These are phyloP conservation scores for Cyanoderma ruficeps DNA, from an alignment of 2,113 vertebrate genomes.

Conservation along the genomic window DNA sequence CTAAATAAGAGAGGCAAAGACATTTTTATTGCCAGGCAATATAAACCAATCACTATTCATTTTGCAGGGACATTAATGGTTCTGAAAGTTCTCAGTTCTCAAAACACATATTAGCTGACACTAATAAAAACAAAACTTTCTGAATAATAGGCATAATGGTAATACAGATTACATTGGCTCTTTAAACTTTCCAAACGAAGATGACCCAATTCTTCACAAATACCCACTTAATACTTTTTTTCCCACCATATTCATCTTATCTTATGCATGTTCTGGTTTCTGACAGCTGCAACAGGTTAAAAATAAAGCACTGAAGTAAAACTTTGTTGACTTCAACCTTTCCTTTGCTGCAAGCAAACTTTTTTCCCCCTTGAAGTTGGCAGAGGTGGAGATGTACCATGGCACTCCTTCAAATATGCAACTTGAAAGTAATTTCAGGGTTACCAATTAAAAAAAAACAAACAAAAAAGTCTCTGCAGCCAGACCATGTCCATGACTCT, in stretches of 20 bases:
- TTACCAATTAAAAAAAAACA: not conserved
- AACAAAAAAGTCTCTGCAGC: not conserved
- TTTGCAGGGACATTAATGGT: not conserved
- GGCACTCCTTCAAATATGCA: not conserved
- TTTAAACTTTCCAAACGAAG: not conserved
- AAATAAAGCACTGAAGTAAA: not conserved
- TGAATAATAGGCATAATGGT: not conserved
- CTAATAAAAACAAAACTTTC: not conserved
- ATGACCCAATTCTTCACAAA: not conserved
- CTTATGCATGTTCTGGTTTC: not conserved
- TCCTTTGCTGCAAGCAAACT: not conserved
- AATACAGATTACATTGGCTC: not conserved
- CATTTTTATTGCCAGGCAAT: not conserved
- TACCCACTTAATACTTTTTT: not conserved
- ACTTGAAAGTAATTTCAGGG: not conserved
- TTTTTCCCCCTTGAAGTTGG: fast-evolving
- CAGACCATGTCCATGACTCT: not conserved
- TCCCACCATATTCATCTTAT: not conserved
- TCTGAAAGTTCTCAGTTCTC: not conserved
- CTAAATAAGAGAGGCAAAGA: not conserved
- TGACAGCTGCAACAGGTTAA: not conserved
- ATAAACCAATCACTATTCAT: not conserved
- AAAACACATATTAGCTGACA: not conserved
- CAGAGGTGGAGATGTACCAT: not conserved
- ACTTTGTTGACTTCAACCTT: not conserved